Conservation (phyloP, 2,113 vertebrate genomes). For the Puma concolor region DNA sequence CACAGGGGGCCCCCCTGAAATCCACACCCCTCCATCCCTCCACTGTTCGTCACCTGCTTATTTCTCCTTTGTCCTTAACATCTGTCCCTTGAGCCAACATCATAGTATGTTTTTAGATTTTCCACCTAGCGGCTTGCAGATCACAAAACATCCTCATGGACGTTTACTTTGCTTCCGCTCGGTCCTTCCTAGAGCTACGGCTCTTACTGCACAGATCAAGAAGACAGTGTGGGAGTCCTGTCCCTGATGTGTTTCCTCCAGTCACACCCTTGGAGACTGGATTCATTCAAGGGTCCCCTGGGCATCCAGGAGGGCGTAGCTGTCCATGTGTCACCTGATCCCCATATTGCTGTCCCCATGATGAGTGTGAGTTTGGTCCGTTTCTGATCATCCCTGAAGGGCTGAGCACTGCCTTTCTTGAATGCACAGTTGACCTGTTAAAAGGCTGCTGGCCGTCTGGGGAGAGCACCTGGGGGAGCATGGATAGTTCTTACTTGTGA, state of each 20-base stretch:
- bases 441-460: background rate
- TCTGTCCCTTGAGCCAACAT: background rate
- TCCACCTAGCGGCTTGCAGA: background rate
- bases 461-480: background rate
- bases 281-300: background rate
- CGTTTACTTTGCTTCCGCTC: accelerated
- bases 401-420: background rate
- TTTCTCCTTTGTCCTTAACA: background rate
- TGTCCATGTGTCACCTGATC: accelerated
- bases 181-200: accelerated
- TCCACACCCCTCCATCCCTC: background rate
- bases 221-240: accelerated
- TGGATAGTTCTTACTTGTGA: background rate
- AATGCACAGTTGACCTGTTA: accelerated
- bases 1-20: no score
- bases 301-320: no score
- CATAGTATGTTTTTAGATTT: background rate
- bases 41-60: background rate
- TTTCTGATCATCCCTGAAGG: background rate
- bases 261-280: background rate
- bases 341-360: accelerated
- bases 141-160: no score
- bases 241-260: background rate
- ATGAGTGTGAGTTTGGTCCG: accelerated
- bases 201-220: background rate